These are phyloP conservation scores for Cottus gobio DNA, from an alignment of 2,113 vertebrate genomes.

Conservation along the genomic window DNA sequence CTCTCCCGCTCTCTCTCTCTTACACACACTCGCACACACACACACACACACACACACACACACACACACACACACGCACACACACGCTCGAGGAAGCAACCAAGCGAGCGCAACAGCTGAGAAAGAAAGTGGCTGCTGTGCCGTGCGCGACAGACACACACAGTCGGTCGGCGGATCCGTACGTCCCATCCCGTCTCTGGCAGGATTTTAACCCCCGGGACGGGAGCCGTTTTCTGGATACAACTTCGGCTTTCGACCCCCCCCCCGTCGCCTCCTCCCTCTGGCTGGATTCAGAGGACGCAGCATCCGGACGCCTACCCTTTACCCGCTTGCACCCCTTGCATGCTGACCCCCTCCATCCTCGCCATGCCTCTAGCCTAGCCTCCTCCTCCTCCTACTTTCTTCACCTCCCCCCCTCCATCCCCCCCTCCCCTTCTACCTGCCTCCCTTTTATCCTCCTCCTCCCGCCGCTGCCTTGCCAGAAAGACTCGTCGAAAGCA, in stretches of 20 bases:
- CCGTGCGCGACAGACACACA: conserved; percentile 48
- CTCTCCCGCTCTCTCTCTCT: conserved; percentile 75
- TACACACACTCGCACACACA: conserved; percentile 25
- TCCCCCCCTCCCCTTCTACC: conserved; percentile 14
- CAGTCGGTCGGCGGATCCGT: conserved; percentile 64
- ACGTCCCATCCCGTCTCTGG: conserved; percentile 49
- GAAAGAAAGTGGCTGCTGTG: conserved; percentile 60
- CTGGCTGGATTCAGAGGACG: conserved; percentile 59
- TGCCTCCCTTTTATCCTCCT: conserved; percentile 21
- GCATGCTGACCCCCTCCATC: conserved; percentile 64
- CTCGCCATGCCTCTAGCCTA: conserved; percentile 69
- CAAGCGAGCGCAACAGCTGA: conserved; percentile 84
- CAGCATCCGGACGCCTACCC: conserved; percentile 42
- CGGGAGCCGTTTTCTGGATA: conserved; percentile 73
- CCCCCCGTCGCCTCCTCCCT: conserved; percentile 24
- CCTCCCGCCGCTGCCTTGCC: conserved; percentile 55
- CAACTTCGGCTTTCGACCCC: conserved; percentile 57
- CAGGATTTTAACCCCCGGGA: conserved; percentile 70
- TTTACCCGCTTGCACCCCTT: conserved; percentile 49
- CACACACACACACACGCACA: conserved; percentile 14
- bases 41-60: background rate
- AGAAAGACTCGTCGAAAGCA: conserved; percentile 83
- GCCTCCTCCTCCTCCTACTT: conserved; percentile 22
- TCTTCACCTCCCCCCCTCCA: background rate
- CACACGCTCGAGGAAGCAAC: conserved; percentile 53